A percentile compares a stretch with the other conserved stretches of the same genome.
phyloP scores from a whole-genome alignment of 1,140 invertebrate species.

The Papilio polyxenes region DNA sequence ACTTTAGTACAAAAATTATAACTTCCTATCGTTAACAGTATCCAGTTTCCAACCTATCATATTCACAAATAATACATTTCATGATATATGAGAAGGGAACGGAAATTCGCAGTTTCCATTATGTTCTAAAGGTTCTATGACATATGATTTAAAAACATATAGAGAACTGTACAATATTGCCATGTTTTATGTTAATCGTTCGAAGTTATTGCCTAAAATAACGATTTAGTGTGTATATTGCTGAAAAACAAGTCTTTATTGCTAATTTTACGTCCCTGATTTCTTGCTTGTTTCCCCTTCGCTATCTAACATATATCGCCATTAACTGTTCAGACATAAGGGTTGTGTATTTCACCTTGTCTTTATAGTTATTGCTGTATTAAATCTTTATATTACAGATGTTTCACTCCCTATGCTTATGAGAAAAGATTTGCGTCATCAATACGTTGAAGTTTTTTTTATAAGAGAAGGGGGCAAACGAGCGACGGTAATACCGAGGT shows the following conservation, averaged over 20 bases:
- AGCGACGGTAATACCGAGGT: too few species aligned
- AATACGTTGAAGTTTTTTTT: neutral
- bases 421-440: neutral
- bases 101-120: neutral
- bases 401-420: neutral
- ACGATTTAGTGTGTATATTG: constrained; percentile 27
- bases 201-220: constrained; percentile 20
- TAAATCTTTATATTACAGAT: constrained; percentile 8
- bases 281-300: neutral
- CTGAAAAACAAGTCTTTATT: constrained; percentile 26
- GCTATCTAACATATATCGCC: neutral
- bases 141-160: constrained; percentile 7
- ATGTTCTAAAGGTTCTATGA: neutral
- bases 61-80: neutral
- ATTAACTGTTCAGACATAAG: constrained; percentile 25
- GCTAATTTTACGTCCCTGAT: constrained; percentile 24
- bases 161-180: neutral
- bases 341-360: constrained; percentile 25
- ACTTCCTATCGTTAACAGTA: neutral
- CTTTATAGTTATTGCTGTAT: constrained; percentile 18
- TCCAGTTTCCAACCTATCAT: neutral
- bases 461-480: too few species aligned
- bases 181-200: constrained; percentile 24
- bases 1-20: neutral
- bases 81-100: neutral